phyloP scores from a whole-genome alignment of 2,888 invertebrate genomes.

The Drosophila lacicola region DNA sequence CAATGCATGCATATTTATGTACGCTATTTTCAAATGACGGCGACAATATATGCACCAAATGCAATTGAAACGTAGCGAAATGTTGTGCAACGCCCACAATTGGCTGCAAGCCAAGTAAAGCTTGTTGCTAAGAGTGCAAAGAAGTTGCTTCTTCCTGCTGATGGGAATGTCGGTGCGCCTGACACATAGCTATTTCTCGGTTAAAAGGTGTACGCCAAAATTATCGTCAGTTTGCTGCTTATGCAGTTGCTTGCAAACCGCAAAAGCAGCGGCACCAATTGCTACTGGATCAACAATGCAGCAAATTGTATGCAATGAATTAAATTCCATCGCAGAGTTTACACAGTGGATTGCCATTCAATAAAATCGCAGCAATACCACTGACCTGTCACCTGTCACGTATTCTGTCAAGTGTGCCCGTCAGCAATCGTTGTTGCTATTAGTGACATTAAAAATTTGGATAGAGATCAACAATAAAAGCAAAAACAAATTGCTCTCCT shows the following conservation, averaged over 20 bases:
- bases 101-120: slow-evolving; percentile 50
- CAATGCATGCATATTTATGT: slow-evolving; percentile 41
- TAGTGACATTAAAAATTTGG: slow-evolving; percentile 71
- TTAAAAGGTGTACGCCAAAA: slow-evolving; percentile 75
- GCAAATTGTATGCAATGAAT: slow-evolving; percentile 74
- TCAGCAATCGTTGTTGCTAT: slow-evolving; percentile 42
- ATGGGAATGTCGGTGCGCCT: slow-evolving; percentile 44
- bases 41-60: slow-evolving; percentile 75
- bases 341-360: slow-evolving; percentile 73
- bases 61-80: slow-evolving; percentile 75
- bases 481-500: not conserved
- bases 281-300: slow-evolving; percentile 41
- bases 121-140: slow-evolving; percentile 1
- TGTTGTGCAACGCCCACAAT: slow-evolving; percentile 70
- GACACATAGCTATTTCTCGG: slow-evolving; percentile 75
- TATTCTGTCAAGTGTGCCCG: slow-evolving; percentile 70
- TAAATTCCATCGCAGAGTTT: slow-evolving; percentile 70
- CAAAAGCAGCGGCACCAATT: slow-evolving; percentile 37
- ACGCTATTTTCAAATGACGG: slow-evolving; percentile 57
- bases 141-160: slow-evolving; percentile 19
- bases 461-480: slow-evolving; percentile 25
- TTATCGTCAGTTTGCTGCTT: slow-evolving; percentile 58
- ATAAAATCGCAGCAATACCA: slow-evolving; percentile 71
- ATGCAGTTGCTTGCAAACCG: slow-evolving; percentile 77
- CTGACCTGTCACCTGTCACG: slow-evolving; percentile 61